Evolutionary conservation across 1,140 invertebrate species (phyloP), one percentile per base, ranked within the genome.

Genomic region (Lasioglossum baleicum): DNA sequence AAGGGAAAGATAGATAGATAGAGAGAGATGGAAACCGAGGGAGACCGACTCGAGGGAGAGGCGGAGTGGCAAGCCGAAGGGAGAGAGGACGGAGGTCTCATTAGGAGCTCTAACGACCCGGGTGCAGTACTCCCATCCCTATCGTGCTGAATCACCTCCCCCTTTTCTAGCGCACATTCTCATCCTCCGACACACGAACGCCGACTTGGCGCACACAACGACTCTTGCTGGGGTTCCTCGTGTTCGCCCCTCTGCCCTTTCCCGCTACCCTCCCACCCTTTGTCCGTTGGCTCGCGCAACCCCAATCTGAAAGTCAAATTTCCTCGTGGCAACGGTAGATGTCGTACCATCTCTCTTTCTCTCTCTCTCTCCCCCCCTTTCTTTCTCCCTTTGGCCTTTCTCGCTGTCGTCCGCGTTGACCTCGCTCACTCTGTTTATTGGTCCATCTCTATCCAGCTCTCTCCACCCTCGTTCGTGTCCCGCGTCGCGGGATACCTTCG

Each of bases 301-400:
- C 83, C 85, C 89, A 90, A 92, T 92, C 90, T 92, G 89, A 91
- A 92, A 92, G 91, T 92, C 91, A 92, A 92, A 92, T 92, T 92
- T 90, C 87, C 87, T 87, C 87, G 88, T 88, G 88, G 88, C 85
- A 83, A 85, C 82, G 84, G 81, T 87, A 83, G 83, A 87, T 87
- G 86, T 87, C 85, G 78, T 66, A 58, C 64, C 70, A 65, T 68
- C 60, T 31, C 31, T 51, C 42, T 68, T 60, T 75, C 56, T 69
- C 63, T 70, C 78, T 72, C 40, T 69, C 58, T 64, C 71, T 66
- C 5, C 66, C 63, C 75, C 73, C 56, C 86, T 75, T 35, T 31
- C 70, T 66, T 70, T 35, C 13, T 17, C 80, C 64, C 48, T 78
- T 58, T 48, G 44, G 63, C 64, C 17, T n/a, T 48, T 48, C 44